These are phyloP conservation scores for Hyperopisus bebe DNA, from an alignment of 2,113 vertebrate species.

Conservation along the genomic window DNA sequence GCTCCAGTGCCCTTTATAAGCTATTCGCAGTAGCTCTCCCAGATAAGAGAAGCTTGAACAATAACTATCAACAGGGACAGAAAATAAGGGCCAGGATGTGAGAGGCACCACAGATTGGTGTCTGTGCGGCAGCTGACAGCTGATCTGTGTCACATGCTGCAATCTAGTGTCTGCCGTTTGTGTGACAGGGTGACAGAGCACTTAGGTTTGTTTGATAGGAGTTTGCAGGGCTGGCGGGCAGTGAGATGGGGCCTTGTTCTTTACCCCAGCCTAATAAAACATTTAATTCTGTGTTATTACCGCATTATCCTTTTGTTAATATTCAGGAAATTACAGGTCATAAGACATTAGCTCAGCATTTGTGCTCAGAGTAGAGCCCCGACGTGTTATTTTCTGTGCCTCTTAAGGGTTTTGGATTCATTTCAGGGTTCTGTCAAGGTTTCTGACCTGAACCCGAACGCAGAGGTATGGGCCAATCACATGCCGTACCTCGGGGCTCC, in stretches of 20 bases:
- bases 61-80: not conserved
- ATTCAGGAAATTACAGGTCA: not conserved
- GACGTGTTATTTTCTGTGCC: not conserved
- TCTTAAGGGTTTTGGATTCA: conserved; percentile 14
- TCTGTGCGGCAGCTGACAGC: not conserved
- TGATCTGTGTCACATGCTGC: not conserved
- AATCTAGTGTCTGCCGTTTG: not conserved
- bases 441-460: conserved; percentile 85
- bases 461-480: conserved; percentile 83
- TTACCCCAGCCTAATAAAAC: not conserved
- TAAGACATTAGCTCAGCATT: not conserved
- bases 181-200: not conserved
- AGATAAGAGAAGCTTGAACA: not conserved
- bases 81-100: not conserved
- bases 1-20: not conserved
- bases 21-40: not conserved
- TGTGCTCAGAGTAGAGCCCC: not conserved
- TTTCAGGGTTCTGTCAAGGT: conserved; percentile 71
- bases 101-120: not conserved
- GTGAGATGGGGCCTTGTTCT: not conserved
- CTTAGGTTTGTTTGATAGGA: not conserved
- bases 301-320: not conserved
- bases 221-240: not conserved
- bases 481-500: conserved; percentile 65
- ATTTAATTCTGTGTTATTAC: not conserved